These are phyloP conservation scores for Phocides pigmalion DNA, from an alignment of 1,140 invertebrate species.

Conservation along the genomic window DNA sequence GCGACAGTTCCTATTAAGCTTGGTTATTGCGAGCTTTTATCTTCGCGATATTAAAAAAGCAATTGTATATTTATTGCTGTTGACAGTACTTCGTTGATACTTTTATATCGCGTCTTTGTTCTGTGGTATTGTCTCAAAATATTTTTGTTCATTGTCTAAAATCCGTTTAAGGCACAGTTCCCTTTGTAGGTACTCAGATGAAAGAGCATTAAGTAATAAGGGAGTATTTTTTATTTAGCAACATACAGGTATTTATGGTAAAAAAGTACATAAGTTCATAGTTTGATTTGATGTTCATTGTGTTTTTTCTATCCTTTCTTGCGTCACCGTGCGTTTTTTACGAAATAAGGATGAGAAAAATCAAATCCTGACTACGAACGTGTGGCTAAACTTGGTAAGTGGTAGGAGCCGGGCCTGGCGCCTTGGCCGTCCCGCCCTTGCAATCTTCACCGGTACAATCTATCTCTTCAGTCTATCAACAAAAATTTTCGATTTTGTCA, in stretches of 20 bases:
- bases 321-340: slow-evolving; percentile 75
- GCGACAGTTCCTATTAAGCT: slow-evolving; percentile 4
- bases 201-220: background rate
- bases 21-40: slow-evolving; percentile 20
- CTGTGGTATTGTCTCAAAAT: background rate
- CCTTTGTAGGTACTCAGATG: too few species aligned
- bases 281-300: slow-evolving; percentile 54
- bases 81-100: background rate
- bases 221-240: background rate
- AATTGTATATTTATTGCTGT: slow-evolving; percentile 28
- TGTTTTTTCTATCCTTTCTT: slow-evolving; percentile 80
- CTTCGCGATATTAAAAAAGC: slow-evolving; percentile 26
- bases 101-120: background rate
- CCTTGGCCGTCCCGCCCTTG: slow-evolving; percentile 71
- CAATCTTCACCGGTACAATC: slow-evolving; percentile 50
- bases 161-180: slow-evolving; percentile 4
- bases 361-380: slow-evolving; percentile 98
- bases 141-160: background rate
- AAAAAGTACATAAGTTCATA: background rate
- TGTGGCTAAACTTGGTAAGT: slow-evolving; percentile 99
- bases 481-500: slow-evolving; percentile 42
- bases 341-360: slow-evolving; percentile 90
- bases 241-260: background rate
- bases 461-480: slow-evolving; percentile 35
- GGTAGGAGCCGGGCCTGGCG: slow-evolving; percentile 84